These are phyloP conservation scores for Sebastes paucispinis DNA, from an alignment of 2,797 vertebrate species.

Conservation along the genomic window DNA sequence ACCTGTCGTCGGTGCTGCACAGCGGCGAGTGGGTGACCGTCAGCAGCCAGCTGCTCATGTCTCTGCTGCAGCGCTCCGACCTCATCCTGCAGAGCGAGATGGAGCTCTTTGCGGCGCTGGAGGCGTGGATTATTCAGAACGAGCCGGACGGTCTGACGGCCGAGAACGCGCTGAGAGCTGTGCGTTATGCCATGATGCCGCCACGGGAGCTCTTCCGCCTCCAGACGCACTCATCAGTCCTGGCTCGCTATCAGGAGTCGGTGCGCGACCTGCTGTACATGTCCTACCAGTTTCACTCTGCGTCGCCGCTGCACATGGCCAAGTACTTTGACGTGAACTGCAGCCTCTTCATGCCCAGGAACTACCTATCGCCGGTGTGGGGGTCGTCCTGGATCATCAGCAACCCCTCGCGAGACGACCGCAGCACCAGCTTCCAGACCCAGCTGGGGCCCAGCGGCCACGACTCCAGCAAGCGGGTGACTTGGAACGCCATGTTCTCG, in stretches of 20 bases:
- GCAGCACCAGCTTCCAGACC: constrained; percentile 94
- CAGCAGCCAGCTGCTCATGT: constrained; percentile 86
- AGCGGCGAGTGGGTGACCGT: constrained; percentile 87
- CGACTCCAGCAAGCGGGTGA: constrained; percentile 88
- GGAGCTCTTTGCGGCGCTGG: constrained; percentile 89
- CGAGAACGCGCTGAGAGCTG: constrained; percentile 84
- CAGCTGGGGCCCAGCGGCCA: constrained; percentile 93
- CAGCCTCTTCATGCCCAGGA: constrained; percentile 93
- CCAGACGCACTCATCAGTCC: constrained; percentile 86
- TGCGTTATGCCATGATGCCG: constrained; percentile 95
- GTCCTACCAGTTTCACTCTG: constrained; percentile 96
- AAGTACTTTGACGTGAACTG: constrained; percentile 96
- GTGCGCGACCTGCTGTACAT: constrained; percentile 92
- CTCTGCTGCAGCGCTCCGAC: constrained; percentile 90
- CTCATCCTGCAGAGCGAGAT: constrained; percentile 91
- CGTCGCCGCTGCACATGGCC: constrained; percentile 90
- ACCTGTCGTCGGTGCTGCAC: constrained; percentile 87
- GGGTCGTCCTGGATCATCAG: constrained; percentile 91
- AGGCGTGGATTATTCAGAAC: constrained; percentile 87
- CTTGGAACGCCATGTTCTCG: constrained; percentile 94
- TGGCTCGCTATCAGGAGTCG: constrained; percentile 84
- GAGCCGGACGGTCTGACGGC: constrained; percentile 82
- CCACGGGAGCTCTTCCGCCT: constrained; percentile 91
- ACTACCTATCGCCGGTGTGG: constrained; percentile 92
- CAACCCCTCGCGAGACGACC: constrained; percentile 91